Percentiles rank a stretch among this genome's conserved stretches.
phyloP scores from a whole-genome alignment of 92 coral and sea anemone genomes.

The Blastomussa wellsi region DNA sequence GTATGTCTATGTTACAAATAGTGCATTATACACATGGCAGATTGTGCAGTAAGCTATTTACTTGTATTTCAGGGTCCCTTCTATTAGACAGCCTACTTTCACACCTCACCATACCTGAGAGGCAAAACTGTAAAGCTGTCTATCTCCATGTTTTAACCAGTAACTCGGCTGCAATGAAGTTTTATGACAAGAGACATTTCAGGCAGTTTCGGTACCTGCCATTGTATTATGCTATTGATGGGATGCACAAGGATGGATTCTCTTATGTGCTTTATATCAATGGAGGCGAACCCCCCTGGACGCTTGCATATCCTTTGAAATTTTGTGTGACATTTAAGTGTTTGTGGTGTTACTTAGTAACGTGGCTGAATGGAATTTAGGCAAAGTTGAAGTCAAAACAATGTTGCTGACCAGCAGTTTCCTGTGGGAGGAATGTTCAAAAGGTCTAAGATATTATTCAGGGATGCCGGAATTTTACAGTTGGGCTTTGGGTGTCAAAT shows the following conservation, averaged over 20 bases:
- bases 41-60: neutral
- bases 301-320: constrained; percentile 96
- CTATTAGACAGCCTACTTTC: constrained; percentile 88
- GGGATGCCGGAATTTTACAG: no score
- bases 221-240: constrained; percentile 93
- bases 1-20: neutral
- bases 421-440: no score
- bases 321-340: neutral
- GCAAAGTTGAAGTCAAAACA: no score
- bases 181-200: constrained; percentile 86
- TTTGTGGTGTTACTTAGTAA: no score
- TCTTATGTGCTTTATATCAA: constrained; percentile 91
- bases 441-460: no score
- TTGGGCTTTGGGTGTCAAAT: no score
- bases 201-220: constrained; percentile 84
- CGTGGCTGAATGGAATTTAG: no score
- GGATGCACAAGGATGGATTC: constrained; percentile 87
- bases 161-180: constrained; percentile 88
- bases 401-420: no score
- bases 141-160: constrained; percentile 95
- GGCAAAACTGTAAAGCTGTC: constrained; percentile 85
- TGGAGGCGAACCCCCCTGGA: constrained; percentile 99
- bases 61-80: constrained; percentile 67
- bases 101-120: constrained; percentile 91
- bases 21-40: neutral